Conservation (phyloP, 2,113 vertebrate species). For the Heptranchias perlo region DNA sequence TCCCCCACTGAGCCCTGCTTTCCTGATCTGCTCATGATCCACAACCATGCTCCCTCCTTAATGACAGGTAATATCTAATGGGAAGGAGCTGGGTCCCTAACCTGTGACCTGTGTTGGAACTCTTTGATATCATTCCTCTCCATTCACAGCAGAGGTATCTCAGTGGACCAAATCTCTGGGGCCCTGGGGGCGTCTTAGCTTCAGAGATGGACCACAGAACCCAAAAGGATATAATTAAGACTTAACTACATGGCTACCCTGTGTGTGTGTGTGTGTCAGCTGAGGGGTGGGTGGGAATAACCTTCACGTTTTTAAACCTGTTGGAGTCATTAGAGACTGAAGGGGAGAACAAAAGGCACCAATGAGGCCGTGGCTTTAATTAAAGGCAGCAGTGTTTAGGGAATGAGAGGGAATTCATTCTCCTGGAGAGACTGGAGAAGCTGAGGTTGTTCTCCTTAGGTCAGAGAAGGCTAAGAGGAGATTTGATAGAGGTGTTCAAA, state of each 20-base stretch:
- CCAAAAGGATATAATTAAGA: conserved; percentile 14
- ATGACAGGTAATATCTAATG: background rate
- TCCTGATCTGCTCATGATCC: conserved; percentile 21
- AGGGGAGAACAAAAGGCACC: conserved; percentile 45
- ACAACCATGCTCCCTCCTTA: background rate
- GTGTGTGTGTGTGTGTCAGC: background rate
- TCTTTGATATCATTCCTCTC: conserved; percentile 8
- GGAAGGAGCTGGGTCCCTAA: background rate
- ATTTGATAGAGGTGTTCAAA: no score
- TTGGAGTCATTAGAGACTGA: conserved; percentile 43
- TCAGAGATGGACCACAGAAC: background rate
- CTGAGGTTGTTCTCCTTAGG: no score
- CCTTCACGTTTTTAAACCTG: background rate
- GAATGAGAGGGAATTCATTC: conserved; percentile 43
- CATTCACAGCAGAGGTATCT: conserved; percentile 28
- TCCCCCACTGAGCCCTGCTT: conserved; percentile 8
- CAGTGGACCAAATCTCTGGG: background rate
- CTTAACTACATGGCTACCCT: background rate
- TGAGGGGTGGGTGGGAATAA: background rate
- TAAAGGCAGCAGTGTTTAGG: conserved; percentile 46
- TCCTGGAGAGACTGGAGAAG: no score
- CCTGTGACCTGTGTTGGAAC: background rate
- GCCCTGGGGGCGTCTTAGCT: background rate
- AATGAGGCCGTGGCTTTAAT: conserved; percentile 50
- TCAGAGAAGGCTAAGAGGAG: no score